Base-by-base conservation (phyloP, 2,113 vertebrate genomes). In the Cyprinodon brontotheroides region DNA sequence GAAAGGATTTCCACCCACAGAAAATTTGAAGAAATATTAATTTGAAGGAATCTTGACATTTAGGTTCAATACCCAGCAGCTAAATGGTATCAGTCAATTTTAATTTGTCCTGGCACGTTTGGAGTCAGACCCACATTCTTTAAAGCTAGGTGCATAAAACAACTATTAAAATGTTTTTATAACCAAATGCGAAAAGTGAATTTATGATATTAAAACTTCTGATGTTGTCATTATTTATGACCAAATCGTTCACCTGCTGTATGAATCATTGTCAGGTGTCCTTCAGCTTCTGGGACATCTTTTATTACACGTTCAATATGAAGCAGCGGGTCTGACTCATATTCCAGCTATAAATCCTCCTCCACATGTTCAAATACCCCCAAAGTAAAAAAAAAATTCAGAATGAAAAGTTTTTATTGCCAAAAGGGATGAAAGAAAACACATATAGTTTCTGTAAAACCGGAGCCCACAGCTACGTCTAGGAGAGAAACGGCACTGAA, bases 81-180 rank as follows among this genome's bases (percentile, higher is more conserved):
- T 47, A 77, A 75, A 77, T 0, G 1, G 12, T 36, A 45, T 83
- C 59, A 81, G 29, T 77, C 81, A 72, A 53, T 72, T 10, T 75
- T 75, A 61, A 20, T n/a, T 71, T 57, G 72, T 75, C 37, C 41
- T 11, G 14, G 15, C 47, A 76, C n/a, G 74, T 70, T 61, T 20
- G 12, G 29, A n/a, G 40, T 11, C 1, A 37, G 5, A 43, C 15
- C 62, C 64, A 43, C 4, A 6, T 63, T 14, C 68, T 40, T 62
- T 39, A 20, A 9, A 40, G 40, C n/a, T 43, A 20, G 3, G 5
- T 6, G 36, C 29, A 38, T 61, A 11, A 62, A 57, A 57, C 8
- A 57, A 20, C n/a, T 9, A 8, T 20, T 2, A 57, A n/a, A n/a
- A 57, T 20, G 11, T 57, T 20, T 20, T 57, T 6, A 57, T 1